Evolutionary conservation across 2,113 vertebrate genomes (phyloP), one percentile per base, ranked within the genome.

Genomic region (Corythoichthys haematopterus): DNA sequence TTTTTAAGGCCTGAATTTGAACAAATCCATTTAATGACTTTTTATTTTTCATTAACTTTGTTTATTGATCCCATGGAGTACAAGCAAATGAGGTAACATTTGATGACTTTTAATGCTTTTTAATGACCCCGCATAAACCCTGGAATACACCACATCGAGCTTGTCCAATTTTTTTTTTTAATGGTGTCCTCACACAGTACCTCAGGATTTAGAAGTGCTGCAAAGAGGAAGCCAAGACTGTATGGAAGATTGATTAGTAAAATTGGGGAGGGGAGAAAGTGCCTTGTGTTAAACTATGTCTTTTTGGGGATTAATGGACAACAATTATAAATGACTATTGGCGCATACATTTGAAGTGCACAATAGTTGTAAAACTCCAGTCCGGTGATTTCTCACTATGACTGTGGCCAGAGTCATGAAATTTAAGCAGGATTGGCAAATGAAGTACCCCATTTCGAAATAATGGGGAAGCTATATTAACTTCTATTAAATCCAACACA

Each of bases 371-470:
- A 11, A 55, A 55, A 55, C 20, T 53, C 9, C 20, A n/a, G 48
- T 72, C 51, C 58, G 52, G 20, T 50, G 60, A 68, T 66, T 76
- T 72, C 76, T 74, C 78, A 77, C 84, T 67, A 75, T 77, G 12
- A 58, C 40, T 79, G 75, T 66, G 67, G 74, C 38, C 68, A 57
- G 45, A 82, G 43, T 56, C 69, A 52, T 59, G 55, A 28, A 62
- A 58, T 72, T 74, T 16, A 50, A 60, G 28, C 3, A 0, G 40
- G 51, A 14, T 64, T 70, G 51, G n/a, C 45, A 66, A 59, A 66
- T 67, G 66, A 50, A 36, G 33, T 36, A 15, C 33, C 33, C 35
- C 33, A 12, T 57, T 57, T 57, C 9, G 10, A 12, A 55, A 55
- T 28, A 55, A 55, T 11, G 52, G 52, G 12, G 12, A 56, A 5